Conservation (phyloP, 2,113 vertebrate species). For the Mixornis gularis region DNA sequence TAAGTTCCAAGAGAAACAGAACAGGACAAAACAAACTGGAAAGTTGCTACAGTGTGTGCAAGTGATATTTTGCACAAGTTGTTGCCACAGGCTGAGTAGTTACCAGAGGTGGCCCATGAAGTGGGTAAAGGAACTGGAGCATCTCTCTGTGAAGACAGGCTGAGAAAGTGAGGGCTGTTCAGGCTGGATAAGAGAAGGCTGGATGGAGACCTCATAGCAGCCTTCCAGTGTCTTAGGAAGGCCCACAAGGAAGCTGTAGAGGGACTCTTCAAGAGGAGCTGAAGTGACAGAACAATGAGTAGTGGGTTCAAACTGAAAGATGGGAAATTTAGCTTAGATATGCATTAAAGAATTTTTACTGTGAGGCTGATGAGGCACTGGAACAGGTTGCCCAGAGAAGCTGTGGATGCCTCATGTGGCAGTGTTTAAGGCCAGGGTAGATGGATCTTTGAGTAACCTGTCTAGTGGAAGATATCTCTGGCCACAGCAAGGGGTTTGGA, state of each 20-base stretch:
- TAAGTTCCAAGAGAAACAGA: not conserved
- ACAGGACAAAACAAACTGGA: not conserved
- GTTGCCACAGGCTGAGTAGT: not conserved
- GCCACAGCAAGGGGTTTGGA: not conserved
- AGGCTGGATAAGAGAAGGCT: not conserved
- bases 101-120: rapidly evolving
- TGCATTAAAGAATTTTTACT: rapidly evolving
- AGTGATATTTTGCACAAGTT: not conserved
- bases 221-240: not conserved
- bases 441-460: not conserved
- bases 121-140: not conserved
- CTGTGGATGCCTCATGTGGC: not conserved
- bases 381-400: not conserved
- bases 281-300: not conserved
- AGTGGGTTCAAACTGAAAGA: not conserved
- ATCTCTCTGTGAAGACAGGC: not conserved
- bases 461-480: not conserved
- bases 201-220: rapidly evolving
- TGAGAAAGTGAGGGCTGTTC: not conserved
- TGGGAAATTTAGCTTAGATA: not conserved
- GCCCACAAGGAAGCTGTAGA: not conserved
- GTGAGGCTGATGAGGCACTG: not conserved
- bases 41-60: not conserved
- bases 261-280: not conserved
- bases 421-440: not conserved